Base-by-base conservation (phyloP, 2,113 vertebrate genomes). In the Apaloderma vittatum region DNA sequence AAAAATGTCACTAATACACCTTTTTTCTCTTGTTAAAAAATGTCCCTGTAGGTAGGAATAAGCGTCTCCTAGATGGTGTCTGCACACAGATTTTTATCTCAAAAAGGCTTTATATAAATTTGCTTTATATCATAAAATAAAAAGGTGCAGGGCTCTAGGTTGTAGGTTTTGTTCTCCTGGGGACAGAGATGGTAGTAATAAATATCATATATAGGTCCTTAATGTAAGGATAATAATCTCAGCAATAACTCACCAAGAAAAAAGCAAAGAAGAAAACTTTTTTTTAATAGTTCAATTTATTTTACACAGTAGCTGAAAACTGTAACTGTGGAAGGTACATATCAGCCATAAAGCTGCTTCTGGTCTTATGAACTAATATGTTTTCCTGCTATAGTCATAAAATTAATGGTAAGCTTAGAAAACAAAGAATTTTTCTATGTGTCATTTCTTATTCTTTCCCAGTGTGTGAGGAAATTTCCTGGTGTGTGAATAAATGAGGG, bases 321-420 rank as follows among this genome's bases (percentile, higher is more conserved):
- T 70, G 2, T 65, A n/a, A 18, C 0, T 3, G 8, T 70, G 51
- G 26, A 40, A 70, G 36, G 22, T 51, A 40, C 1, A 0, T 26
- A 66, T 36, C 43, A 58, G 8, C 21, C 40, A 11, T 15, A 54
- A 32, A 49, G 72, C 5, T 48, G 68, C 5, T 71, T 87, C 61
- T 70, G 24, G 20, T 71, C 51, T 71, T 76, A 7, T 78, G 24
- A 87, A 79, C n/a, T 18, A 54, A 21, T 30, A 8, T 23, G 8
- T 57, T 46, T 92, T 32, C 26, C 54, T 75, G 16, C 36, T 76
- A 8, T 30, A 72, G 52, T n/a, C 26, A 67, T 9, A 2, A 83
- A 75, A 87, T 51, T 58, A 71, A 40, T 17, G 52, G 15, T 37
- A 15, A 66, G 12, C 20, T 92, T 76, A 67, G 43, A 59, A 65